Evolutionary conservation across 2,888 invertebrate species (phyloP), one percentile per base, ranked within the genome.

Genomic region (Xestia xanthographa): DNA sequence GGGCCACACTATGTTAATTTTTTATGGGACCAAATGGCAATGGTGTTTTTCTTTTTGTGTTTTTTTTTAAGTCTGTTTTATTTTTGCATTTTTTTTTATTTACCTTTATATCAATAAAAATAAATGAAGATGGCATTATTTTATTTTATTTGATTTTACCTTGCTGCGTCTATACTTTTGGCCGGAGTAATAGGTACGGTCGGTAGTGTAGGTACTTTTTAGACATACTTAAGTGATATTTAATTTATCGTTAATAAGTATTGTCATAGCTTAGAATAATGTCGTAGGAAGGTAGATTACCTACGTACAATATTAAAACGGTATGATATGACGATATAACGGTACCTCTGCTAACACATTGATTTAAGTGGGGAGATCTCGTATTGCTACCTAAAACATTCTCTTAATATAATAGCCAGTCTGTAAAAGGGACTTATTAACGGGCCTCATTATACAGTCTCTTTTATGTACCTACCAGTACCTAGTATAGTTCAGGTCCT

Each of bases 221-320:
- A 38, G 45, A 48, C 22, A 34, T 53, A 72, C 45, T n/a, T n/a
- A n/a, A n/a, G 11, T 4, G 20, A 34, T 70, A 70, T n/a, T 70
- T 12, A n/a, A 5, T 11, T 17, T 20, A 38, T 17, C 12, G 22
- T 20, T 68, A 67, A 0, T 9, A 45, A 9, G 12, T 66, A 43
- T 70, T 12, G 20, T 20, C 14, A n/a, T 34, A 34, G 69, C n/a
- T 45, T 34, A 34, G 29, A 70, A 69, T n/a, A 14, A 29, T 68
- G 1, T 26, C 22, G 2, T 34, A 26, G 58, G 0, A 20, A 58
- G 29, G 29, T 29, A 26, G 6, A 4, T 26, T 56, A 56, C 14
- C 29, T 58, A 29, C 29, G 26, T 11, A 50, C 22, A 53, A 26
- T 56, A 14, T n/a, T 26, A 14, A 53, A 56, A n/a, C 56, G 26